Base-by-base conservation (phyloP, 2,888 invertebrate genomes). In the Apotomis betuletana region DNA sequence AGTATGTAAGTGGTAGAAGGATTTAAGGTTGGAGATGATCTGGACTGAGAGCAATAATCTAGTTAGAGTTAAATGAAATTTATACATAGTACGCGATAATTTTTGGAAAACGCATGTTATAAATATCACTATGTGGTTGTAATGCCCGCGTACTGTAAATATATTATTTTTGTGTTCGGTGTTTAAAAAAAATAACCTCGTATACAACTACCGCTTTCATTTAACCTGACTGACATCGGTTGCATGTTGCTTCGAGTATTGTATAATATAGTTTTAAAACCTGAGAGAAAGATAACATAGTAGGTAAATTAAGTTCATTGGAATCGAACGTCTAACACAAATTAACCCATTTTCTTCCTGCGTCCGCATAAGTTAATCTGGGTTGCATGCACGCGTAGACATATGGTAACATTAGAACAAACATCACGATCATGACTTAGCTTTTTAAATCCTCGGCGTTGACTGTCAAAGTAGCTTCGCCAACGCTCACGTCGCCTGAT, bases 11-110 rank as follows among this genome's bases (percentile, higher is more conserved):
- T 10, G 13, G 8, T 36, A 55, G 55, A 38, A 10, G 57, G 51
- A 57, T 59, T 9, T 41, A 38, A 57, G 49, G 49, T 5, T 65
- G 49, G 57, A 41, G 27, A n/a, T 65, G 51, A 67, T 38, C 57
- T 52, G 61, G 52, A 67, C 55, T 67, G 67, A 67, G 67, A 67
- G 67, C 71, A 71, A 71, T 71, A 71, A 67, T 36, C 36, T 70
- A 70, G 65, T 44, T 70, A 61, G 38, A 67, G 9, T 61, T 10
- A 15, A 41, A 36, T 36, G 9, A 55, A 46, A 44, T 6, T 36
- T 51, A 27, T 13, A 59, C 15, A 13, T 63, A 46, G 10, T 12
- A 51, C 44, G 52, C 12, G 12, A 12, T 10, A 46, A 38, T 13
- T 58, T 55, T 15, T 27, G 27, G 36, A 41, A 44, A 64, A 41